Conservation (phyloP, 2,888 invertebrate genomes). For the Ametastegia equiseti region DNA sequence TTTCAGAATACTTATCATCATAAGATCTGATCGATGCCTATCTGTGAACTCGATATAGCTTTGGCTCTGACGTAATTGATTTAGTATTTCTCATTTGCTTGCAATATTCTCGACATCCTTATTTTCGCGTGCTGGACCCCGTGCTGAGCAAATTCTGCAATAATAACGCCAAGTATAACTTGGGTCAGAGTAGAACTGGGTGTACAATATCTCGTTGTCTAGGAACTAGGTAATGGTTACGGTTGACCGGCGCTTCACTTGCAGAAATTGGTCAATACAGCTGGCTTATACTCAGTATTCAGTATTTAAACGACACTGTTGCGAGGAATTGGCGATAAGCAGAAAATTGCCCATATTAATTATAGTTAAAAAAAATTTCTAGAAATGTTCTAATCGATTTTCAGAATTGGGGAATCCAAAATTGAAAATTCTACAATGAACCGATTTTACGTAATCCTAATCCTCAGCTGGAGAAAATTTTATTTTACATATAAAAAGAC, state of each 20-base stretch:
- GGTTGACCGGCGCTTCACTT: conserved; percentile 19
- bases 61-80: conserved; percentile 10
- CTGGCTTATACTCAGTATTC: neutral
- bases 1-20: neutral
- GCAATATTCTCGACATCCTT: conserved; percentile 15
- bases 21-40: neutral
- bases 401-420: neutral
- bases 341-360: too few relatives aligned
- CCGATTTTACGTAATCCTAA: neutral
- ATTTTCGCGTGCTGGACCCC: conserved; percentile 2
- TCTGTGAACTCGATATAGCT: neutral
- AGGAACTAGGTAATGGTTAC: neutral
- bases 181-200: neutral
- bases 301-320: conserved; percentile 1
- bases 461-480: neutral
- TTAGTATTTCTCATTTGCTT: conserved; percentile 1
- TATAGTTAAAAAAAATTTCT: neutral
- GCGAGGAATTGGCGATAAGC: neutral
- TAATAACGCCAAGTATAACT: neutral
- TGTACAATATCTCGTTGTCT: conserved; percentile 4
- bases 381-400: neutral
- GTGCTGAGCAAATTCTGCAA: neutral
- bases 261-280: neutral
- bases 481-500: neutral
- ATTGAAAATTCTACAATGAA: neutral